Evolutionary conservation across 2,113 vertebrate genomes (phyloP).

Genomic region (Xiphorhynchus elegans): DNA sequence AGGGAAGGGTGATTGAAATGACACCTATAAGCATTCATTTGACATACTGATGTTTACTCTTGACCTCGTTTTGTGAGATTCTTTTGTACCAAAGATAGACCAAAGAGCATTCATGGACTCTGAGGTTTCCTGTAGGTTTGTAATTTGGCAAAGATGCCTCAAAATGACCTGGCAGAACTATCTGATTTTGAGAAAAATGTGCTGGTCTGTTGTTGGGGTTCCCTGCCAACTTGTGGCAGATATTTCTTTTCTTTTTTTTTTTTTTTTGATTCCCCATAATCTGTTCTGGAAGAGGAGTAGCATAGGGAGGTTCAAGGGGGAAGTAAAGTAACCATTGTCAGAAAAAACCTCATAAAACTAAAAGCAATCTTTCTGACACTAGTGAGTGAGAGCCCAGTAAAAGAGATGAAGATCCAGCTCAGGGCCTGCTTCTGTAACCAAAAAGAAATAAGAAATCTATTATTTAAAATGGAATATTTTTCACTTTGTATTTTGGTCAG

Average conservation of each 20-base stretch:
- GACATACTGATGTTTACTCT: neutral
- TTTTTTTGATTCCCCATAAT: neutral
- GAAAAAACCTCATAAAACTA: neutral
- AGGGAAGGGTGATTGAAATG: neutral
- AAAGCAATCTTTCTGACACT: neutral
- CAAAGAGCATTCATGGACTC: neutral
- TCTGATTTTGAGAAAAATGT: neutral
- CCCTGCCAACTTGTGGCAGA: neutral
- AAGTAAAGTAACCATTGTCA: neutral
- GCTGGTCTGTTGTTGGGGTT: neutral
- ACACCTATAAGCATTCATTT: neutral
- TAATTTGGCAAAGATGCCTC: neutral
- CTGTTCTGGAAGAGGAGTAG: neutral
- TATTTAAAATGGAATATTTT: slow-evolving; percentile 24
- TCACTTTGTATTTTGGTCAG: neutral
- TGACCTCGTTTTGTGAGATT: neutral
- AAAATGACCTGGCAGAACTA: neutral
- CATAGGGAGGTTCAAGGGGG: neutral
- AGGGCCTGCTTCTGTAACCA: neutral
- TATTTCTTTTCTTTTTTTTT: neutral
- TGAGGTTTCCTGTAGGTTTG: neutral
- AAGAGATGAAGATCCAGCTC: neutral
- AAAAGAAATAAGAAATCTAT: neutral
- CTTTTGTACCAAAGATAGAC: neutral
- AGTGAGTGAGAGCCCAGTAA: neutral